A percentile compares a stretch with the other conserved stretches of the same genome.
Conservation (phyloP, 1,140 invertebrate species). For the Pygmarrhopalites habei region DNA sequence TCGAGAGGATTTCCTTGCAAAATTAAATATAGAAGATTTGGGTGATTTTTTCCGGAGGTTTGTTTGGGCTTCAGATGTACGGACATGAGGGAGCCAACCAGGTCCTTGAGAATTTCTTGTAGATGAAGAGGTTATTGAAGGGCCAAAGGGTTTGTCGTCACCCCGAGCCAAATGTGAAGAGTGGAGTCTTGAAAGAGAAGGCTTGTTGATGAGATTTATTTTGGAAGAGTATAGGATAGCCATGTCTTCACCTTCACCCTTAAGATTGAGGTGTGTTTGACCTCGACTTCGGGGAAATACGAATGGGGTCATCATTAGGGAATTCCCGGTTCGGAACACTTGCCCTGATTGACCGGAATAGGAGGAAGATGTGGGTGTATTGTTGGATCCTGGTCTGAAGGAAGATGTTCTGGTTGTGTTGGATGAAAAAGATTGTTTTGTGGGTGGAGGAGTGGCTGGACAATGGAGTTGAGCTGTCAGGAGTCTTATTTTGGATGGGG, state of each 20-base stretch:
- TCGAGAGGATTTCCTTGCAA: too few relatives aligned
- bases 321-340: neutral
- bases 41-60: too few relatives aligned
- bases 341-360: too few relatives aligned
- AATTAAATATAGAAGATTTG: too few relatives aligned
- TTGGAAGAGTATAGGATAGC: neutral
- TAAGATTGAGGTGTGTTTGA: neutral
- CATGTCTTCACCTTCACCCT: too few relatives aligned
- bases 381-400: too few relatives aligned
- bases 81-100: too few relatives aligned
- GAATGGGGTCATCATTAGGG: constrained; percentile 1
- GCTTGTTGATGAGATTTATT: too few relatives aligned
- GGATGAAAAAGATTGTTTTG: neutral
- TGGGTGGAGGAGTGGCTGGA: neutral
- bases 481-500: neutral
- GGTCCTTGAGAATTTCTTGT: too few relatives aligned
- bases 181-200: neutral
- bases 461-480: neutral
- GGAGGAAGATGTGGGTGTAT: too few relatives aligned
- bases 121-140: too few relatives aligned
- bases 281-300: neutral
- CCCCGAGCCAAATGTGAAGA: neutral
- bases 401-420: neutral
- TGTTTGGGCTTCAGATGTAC: too few relatives aligned
- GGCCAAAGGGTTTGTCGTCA: neutral